Base-by-base conservation (phyloP, 2,113 vertebrate genomes). In the Mionectes macconnelli region DNA sequence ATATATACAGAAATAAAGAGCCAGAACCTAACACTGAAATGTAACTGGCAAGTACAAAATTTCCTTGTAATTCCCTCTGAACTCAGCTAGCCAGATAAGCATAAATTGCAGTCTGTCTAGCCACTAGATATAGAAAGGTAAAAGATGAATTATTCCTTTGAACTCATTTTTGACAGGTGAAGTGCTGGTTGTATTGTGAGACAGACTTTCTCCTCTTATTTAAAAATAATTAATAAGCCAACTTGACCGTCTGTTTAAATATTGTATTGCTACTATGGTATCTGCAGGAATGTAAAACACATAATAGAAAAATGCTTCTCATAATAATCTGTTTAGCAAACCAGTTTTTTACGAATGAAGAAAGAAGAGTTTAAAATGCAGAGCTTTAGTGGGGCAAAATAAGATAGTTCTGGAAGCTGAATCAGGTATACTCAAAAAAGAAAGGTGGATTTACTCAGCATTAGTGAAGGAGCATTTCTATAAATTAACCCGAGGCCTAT, bases 401-500 rank as follows among this genome's bases (percentile, higher is more conserved):
- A 75, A 83, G 90, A 67, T 28, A 59, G 45, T 73, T 94, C 91
- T 90, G 72, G 85, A 95, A 91, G 80, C n/a, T 56, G 76, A 70
- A 82, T 42, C 33, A 83, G 87, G 57, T 77, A 86, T 23, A 67
- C 31, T 66, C 62, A 85, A 39, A 31, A 85, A 75, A 60, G 50
- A 89, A 87, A 90, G 70, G 79, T 86, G 28, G 19, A 77, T 97
- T 94, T 96, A 82, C 70, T 93, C 72, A 90, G 52, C 55, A 83
- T 20, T 31, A 17, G 76, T 74, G 85, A 75, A 81, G 77, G 21
- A 94, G 39, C 37, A 92, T 84, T 93, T 87, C 80, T 94, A 67
- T 97, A 97, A 97, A 97, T 96, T 95, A 97, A 95, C 52, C 66
- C 63, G 92, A 94, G 78, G 85, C 22, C 59, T 64, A 67, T 22